Percentiles rank a stretch among this genome's conserved stretches.
phyloP scores from a whole-genome alignment of 2,113 vertebrate species.

The Rhinoptilus africanus region DNA sequence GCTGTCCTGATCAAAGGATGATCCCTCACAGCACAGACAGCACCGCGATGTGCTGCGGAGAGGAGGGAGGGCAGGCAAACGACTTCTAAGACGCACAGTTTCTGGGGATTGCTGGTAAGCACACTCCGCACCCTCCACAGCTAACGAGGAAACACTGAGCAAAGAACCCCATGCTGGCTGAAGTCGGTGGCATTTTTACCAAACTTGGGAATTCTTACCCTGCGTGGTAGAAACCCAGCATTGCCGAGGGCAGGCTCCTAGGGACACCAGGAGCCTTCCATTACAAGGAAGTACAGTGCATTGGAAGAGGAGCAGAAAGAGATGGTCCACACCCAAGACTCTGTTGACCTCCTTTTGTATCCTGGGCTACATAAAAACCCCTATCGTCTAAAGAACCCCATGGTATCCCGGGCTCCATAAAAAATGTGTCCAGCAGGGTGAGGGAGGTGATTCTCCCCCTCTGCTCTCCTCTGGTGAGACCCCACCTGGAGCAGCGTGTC shows the following conservation, averaged over 20 bases:
- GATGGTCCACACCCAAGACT: not conserved
- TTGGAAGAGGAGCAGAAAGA: not conserved
- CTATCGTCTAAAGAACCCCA: too few relatives aligned
- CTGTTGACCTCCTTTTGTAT: not conserved
- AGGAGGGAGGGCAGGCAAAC: not conserved
- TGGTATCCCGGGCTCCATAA: not conserved
- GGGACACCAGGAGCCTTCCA: not conserved
- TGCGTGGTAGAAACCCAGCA: not conserved
- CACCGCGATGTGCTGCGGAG: not conserved
- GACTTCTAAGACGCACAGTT: not conserved
- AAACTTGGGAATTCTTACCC: not conserved
- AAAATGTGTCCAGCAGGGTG: not conserved
- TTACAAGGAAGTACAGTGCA: not conserved
- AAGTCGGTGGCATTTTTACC: not conserved
- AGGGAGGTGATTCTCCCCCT: too few relatives aligned
- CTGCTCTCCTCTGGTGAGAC: not conserved
- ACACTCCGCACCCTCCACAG: not conserved
- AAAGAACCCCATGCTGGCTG: not conserved
- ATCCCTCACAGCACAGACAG: not conserved
- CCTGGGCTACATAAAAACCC: not conserved
- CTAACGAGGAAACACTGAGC: not conserved
- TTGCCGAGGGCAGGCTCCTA: not conserved
- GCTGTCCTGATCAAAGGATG: not conserved
- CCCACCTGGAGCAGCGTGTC: not conserved
- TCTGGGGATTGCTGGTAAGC: not conserved